Evolutionary conservation across 2,888 invertebrate species (phyloP).

Genomic region (Amblyjoppa fuscipennis): DNA sequence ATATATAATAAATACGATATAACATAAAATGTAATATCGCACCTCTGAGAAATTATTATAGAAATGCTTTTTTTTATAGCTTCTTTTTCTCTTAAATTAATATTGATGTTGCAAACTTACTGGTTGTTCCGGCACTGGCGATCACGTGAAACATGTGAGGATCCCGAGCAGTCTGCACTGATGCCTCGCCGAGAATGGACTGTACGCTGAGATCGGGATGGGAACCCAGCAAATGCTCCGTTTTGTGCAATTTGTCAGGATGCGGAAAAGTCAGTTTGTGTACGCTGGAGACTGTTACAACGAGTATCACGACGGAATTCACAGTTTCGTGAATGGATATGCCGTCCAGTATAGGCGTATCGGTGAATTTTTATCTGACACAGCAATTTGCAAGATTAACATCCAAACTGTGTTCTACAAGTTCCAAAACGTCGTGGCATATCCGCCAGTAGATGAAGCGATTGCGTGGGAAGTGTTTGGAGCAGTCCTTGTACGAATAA

Average conservation of each 20-base stretch:
- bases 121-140: slow-evolving; percentile 89
- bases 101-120: slow-evolving; percentile 85
- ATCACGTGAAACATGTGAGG: slow-evolving; percentile 92
- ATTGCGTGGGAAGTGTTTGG: slow-evolving; percentile 91
- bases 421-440: slow-evolving; percentile 94
- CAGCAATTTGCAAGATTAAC: slow-evolving; percentile 92
- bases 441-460: slow-evolving; percentile 97
- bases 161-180: slow-evolving; percentile 88
- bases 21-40: too few relatives aligned
- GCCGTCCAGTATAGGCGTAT: slow-evolving; percentile 92
- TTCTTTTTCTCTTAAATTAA: not conserved
- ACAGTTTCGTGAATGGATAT: slow-evolving; percentile 91
- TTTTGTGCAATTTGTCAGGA: slow-evolving; percentile 90
- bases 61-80: too few relatives aligned
- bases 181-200: slow-evolving; percentile 94
- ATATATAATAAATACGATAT: too few relatives aligned
- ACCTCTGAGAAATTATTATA: too few relatives aligned
- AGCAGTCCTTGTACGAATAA: slow-evolving; percentile 92
- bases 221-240: slow-evolving; percentile 85
- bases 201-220: slow-evolving; percentile 87
- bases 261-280: slow-evolving; percentile 95
- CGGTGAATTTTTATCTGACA: slow-evolving; percentile 93
- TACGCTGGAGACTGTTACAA: slow-evolving; percentile 96
- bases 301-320: slow-evolving; percentile 91
- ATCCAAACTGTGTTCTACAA: slow-evolving; percentile 96